These are phyloP conservation scores for Carterocephalus palaemon DNA, from an alignment of 2,888 invertebrate genomes.

Conservation along the genomic window DNA sequence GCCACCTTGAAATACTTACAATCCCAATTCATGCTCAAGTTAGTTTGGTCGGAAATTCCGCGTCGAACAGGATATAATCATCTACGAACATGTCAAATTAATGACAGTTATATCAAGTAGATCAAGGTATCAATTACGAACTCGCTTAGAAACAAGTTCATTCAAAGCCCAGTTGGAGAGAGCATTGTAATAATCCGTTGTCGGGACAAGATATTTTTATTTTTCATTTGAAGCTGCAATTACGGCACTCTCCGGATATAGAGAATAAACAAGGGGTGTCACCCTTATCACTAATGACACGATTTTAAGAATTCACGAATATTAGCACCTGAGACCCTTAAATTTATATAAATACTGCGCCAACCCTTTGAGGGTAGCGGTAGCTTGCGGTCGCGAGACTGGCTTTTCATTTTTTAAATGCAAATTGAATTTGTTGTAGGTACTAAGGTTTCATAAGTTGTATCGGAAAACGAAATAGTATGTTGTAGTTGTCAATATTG, in stretches of 20 bases:
- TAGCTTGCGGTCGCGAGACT: constrained; percentile 5
- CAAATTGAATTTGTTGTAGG: constrained; percentile 3
- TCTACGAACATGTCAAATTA: too few relatives aligned
- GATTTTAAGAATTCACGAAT: constrained; percentile 42
- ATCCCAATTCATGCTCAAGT: too few relatives aligned
- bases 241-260: constrained; percentile 19
- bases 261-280: constrained; percentile 55
- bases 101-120: too few relatives aligned
- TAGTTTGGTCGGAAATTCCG: too few relatives aligned
- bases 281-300: constrained; percentile 66
- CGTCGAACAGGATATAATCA: too few relatives aligned
- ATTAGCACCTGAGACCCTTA: constrained; percentile 56
- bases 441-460: too few relatives aligned
- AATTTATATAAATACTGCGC: constrained; percentile 34
- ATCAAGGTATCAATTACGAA: too few relatives aligned
- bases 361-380: constrained; percentile 16
- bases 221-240: constrained; percentile 21
- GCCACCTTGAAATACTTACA: too few relatives aligned
- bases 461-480: too few relatives aligned
- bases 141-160: too few relatives aligned
- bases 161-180: too few relatives aligned
- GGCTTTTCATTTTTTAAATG: constrained; percentile 8
- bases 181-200: constrained; percentile 14
- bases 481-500: too few relatives aligned
- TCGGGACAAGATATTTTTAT: constrained; percentile 7